Evolutionary conservation across 2,797 vertebrate species (phyloP).

Genomic region (Pangasius larnaudii): DNA sequence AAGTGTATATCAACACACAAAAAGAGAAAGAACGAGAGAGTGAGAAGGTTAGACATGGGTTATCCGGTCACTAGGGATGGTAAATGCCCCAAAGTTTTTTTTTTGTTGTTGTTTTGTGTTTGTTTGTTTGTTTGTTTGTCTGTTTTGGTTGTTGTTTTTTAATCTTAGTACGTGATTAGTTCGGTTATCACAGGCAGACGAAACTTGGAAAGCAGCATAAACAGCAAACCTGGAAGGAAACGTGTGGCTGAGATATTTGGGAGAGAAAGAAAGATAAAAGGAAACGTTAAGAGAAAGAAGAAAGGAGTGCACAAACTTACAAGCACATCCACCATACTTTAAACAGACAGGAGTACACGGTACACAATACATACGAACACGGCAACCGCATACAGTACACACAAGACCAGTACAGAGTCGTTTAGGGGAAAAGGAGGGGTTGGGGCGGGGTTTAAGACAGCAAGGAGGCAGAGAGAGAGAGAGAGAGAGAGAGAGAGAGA

Average conservation of each 20-base stretch:
- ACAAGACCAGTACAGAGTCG: slow-evolving; percentile 69
- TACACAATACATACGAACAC: slow-evolving; percentile 62
- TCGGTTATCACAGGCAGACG: slow-evolving; percentile 70
- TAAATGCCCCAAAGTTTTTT: slow-evolving; percentile 60
- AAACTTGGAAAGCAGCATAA: slow-evolving; percentile 83
- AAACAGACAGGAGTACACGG: slow-evolving; percentile 58
- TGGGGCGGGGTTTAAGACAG: slow-evolving; percentile 71
- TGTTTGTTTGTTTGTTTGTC: not conserved
- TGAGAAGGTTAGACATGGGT: slow-evolving; percentile 65
- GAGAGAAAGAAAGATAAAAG: slow-evolving; percentile 72
- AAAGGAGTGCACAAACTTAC: slow-evolving; percentile 78
- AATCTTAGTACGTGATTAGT: slow-evolving; percentile 49
- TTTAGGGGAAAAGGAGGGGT: slow-evolving; percentile 53
- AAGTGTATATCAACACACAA: slow-evolving; percentile 64
- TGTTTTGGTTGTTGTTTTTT: slow-evolving; percentile 37
- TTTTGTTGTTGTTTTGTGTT: slow-evolving; percentile 34
- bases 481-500: slow-evolving; percentile 68
- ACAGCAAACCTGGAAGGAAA: slow-evolving; percentile 98
- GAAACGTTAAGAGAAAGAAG: slow-evolving; percentile 59
- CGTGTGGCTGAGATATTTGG: slow-evolving; percentile 87
- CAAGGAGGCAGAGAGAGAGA: slow-evolving; percentile 67
- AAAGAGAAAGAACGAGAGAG: slow-evolving; percentile 18
- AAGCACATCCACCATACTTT: slow-evolving; percentile 69
- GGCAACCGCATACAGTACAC: slow-evolving; percentile 71
- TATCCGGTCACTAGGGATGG: slow-evolving; percentile 58